phyloP scores from a whole-genome alignment of 2,888 invertebrate species.

The Phasia obesa region DNA sequence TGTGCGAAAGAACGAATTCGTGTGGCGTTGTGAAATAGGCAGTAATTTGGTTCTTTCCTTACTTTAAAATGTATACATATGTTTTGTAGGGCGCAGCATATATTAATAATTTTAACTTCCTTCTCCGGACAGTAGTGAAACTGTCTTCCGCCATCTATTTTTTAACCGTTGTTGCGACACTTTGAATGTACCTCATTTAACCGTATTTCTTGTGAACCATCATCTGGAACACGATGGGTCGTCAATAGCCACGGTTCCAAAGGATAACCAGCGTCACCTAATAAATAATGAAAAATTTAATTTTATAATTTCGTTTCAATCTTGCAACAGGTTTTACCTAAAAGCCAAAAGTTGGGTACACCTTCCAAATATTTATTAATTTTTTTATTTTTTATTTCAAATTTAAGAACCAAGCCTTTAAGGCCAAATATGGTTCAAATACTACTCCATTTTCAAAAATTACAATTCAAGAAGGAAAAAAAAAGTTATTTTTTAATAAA shows the following conservation, averaged over 20 bases:
- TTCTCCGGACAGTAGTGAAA: neutral
- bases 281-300: neutral
- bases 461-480: no score
- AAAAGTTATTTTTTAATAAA: no score
- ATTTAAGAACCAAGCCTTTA: no score
- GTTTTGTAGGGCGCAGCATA: conserved; percentile 5
- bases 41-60: neutral
- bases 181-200: conserved; percentile 48
- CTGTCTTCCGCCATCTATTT: neutral
- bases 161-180: neutral
- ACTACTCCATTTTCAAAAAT: no score
- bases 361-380: no score
- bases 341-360: no score
- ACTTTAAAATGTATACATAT: conserved; percentile 3
- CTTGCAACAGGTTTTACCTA: conserved; percentile 41
- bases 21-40: no score
- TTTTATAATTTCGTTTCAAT: neutral
- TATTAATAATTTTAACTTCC: neutral
- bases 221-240: conserved; percentile 42
- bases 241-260: neutral
- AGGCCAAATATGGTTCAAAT: no score
- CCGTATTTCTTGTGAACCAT: conserved; percentile 33
- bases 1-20: no score
- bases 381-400: no score
- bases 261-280: conserved; percentile 59